phyloP scores from a whole-genome alignment of 2,888 invertebrate genomes.

The Cheilosia variabilis region DNA sequence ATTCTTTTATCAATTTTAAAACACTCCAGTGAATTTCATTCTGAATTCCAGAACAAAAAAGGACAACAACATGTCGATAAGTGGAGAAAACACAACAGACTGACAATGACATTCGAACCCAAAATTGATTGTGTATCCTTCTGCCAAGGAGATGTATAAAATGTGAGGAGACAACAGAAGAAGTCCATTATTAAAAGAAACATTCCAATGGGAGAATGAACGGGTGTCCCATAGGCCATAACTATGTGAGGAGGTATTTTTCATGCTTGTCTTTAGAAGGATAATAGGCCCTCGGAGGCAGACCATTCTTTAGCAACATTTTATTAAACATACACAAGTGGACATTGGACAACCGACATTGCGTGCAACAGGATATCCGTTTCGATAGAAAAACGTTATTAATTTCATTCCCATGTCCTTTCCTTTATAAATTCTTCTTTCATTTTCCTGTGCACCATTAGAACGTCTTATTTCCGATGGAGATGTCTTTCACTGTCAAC shows the following conservation, averaged over 20 bases:
- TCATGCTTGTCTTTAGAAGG: slow-evolving; percentile 14
- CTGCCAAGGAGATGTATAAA: background rate
- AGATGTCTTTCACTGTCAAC: background rate
- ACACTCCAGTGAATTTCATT: slow-evolving; percentile 33
- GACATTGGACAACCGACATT: background rate
- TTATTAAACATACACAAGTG: background rate
- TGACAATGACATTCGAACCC: slow-evolving; percentile 4
- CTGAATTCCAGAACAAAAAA: slow-evolving; percentile 6
- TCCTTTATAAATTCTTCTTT: background rate
- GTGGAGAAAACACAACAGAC: slow-evolving; percentile 8
- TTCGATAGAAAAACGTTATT: slow-evolving; percentile 38
- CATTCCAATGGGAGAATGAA: slow-evolving; percentile 6
- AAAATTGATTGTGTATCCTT: slow-evolving; percentile 29
- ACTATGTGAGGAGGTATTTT: slow-evolving; percentile 23
- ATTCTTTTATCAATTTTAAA: slow-evolving; percentile 25
- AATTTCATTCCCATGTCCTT: slow-evolving; percentile 22
- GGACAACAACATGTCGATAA: slow-evolving; percentile 22
- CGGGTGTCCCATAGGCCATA: slow-evolving; percentile 5
- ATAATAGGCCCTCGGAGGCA: slow-evolving; percentile 51
- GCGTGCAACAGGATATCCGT: slow-evolving; percentile 38
- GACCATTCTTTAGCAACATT: slow-evolving; percentile 2
- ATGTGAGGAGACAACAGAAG: slow-evolving; percentile 5
- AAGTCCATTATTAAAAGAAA: slow-evolving; percentile 43
- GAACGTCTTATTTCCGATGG: slow-evolving; percentile 9
- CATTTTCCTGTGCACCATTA: background rate